A percentile compares a stretch with the other conserved stretches of the same genome.
phyloP scores from a whole-genome alignment of 2,888 invertebrate genomes.

The Aspidapion aeneum region DNA sequence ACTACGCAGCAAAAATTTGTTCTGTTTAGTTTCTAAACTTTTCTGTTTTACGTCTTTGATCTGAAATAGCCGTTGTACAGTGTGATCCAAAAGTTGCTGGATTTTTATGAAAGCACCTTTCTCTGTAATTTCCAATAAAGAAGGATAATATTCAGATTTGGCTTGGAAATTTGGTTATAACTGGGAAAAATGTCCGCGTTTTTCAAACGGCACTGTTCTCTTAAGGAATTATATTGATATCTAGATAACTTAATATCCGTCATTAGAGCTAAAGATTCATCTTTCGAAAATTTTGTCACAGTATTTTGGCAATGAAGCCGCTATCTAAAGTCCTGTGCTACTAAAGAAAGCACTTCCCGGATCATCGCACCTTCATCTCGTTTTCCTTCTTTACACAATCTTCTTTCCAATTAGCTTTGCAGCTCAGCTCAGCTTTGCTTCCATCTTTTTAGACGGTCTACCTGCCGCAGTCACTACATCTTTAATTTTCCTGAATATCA shows the following conservation, averaged over 20 bases:
- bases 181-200: slow-evolving; percentile 5
- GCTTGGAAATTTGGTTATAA: slow-evolving; percentile 3
- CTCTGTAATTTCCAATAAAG: slow-evolving; percentile 3
- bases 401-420: slow-evolving; percentile 3
- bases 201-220: background rate
- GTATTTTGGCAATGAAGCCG: background rate
- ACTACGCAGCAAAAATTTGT: too few species aligned
- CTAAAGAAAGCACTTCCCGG: slow-evolving; percentile 4
- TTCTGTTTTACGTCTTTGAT: too few species aligned
- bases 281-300: background rate
- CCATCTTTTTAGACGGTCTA: background rate
- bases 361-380: slow-evolving; percentile 2
- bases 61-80: too few species aligned
- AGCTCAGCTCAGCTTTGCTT: background rate
- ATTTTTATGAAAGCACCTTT: too few species aligned
- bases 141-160: slow-evolving; percentile 4
- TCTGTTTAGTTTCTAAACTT: too few species aligned
- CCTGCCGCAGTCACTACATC: background rate
- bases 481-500: background rate
- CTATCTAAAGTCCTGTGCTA: slow-evolving; percentile 1
- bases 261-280: slow-evolving; percentile 2
- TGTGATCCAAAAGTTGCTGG: too few species aligned
- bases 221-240: slow-evolving; percentile 3
- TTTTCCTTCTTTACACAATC: slow-evolving; percentile 4
- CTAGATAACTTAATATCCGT: background rate